phyloP scores from a whole-genome alignment of 2,113 vertebrate species.

The Boulengeromyrus knoepffleri region DNA sequence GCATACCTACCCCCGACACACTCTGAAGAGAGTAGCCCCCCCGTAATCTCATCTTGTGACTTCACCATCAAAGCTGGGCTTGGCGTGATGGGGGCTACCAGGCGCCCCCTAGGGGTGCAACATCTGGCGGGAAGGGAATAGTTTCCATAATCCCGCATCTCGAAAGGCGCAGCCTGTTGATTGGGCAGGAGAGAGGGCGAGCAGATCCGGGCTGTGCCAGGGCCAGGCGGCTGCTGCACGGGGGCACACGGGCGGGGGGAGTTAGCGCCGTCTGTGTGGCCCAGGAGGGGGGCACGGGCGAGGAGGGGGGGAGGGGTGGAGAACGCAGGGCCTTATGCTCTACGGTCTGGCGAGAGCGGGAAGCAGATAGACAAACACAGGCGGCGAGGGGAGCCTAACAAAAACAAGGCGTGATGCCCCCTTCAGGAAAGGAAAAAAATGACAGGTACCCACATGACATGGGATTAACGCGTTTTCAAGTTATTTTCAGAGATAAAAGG shows the following conservation, averaged over 20 bases:
- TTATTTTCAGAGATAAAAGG: slow-evolving; percentile 3
- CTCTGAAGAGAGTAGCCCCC: neutral
- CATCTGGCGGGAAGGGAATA: neutral
- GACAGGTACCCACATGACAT: neutral
- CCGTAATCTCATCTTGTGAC: neutral
- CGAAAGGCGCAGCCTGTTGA: neutral
- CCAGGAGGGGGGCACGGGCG: neutral
- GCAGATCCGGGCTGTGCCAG: neutral
- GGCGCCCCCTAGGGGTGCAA: neutral
- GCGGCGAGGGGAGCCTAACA: neutral
- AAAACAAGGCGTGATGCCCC: neutral
- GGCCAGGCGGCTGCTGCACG: neutral
- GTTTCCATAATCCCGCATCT: neutral
- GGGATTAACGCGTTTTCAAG: neutral
- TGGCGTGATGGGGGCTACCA: neutral
- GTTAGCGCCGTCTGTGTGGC: slow-evolving; percentile 14
- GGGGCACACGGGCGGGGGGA: neutral
- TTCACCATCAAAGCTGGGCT: neutral
- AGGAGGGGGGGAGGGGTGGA: neutral
- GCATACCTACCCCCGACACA: neutral
- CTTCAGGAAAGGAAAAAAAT: neutral
- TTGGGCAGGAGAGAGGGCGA: neutral
- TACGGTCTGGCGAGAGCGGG: slow-evolving; percentile 30
- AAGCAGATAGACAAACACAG: slow-evolving; percentile 31
- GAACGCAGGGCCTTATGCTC: slow-evolving; percentile 8